Evolutionary conservation across 2,888 invertebrate species (phyloP).

Genomic region (Nowickia ferox): DNA sequence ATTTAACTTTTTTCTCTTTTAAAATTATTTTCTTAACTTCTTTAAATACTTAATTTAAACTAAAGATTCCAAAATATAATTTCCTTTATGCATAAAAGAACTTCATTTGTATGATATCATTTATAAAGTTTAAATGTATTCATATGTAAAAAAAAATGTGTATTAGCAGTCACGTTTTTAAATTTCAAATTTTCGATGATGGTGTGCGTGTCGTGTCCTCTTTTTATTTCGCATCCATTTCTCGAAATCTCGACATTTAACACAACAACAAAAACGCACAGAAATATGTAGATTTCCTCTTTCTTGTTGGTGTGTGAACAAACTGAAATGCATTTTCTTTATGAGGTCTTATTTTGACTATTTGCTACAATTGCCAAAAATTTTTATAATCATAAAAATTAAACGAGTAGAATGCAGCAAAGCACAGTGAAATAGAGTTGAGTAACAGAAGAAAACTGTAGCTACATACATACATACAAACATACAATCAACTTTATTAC

Average conservation of each 20-base stretch:
- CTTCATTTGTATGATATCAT: conserved; percentile 47
- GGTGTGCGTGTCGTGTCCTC: conserved; percentile 49
- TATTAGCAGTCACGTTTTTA: conserved; percentile 63
- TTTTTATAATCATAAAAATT: conserved; percentile 63
- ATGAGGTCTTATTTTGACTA: conserved; percentile 60
- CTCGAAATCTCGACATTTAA: conserved; percentile 53
- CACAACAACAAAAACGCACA: conserved; percentile 19
- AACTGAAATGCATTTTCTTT: conserved; percentile 66
- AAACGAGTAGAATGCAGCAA: conserved; percentile 20
- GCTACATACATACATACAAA: no score
- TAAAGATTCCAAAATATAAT: conserved; percentile 9
- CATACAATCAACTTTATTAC: conserved; percentile 71
- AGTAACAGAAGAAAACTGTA: conserved; percentile 57
- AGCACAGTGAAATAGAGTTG: conserved; percentile 20
- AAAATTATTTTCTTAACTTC: neutral
- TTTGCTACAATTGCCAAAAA: conserved; percentile 66
- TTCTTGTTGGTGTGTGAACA: conserved; percentile 8
- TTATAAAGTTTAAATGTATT: conserved; percentile 34
- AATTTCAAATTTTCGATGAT: conserved; percentile 63
- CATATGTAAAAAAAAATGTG: conserved; percentile 1
- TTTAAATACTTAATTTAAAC: conserved; percentile 15
- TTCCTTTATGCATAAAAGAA: conserved; percentile 1
- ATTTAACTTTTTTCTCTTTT: neutral
- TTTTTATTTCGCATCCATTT: conserved; percentile 40
- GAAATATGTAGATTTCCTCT: conserved; percentile 44